phyloP scores from a whole-genome alignment of 2,797 vertebrate species.

The Eutrigla gurnardus region DNA sequence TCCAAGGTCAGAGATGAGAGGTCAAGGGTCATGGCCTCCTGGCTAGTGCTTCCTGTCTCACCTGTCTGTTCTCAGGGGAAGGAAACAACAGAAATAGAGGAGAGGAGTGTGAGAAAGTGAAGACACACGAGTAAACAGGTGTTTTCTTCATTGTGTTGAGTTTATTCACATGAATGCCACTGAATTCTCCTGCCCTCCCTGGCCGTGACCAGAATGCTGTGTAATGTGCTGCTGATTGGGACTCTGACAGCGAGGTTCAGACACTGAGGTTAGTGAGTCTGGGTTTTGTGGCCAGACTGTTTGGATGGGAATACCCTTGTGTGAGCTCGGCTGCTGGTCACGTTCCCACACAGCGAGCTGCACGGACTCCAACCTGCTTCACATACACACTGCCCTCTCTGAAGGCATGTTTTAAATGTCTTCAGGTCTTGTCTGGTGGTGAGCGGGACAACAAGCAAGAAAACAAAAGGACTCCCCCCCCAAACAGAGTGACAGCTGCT shows the following conservation, averaged over 20 bases:
- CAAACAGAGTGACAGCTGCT: slow-evolving; percentile 51
- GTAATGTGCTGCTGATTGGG: slow-evolving; percentile 77
- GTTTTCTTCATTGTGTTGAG: background rate
- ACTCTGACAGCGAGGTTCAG: slow-evolving; percentile 71
- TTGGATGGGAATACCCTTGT: slow-evolving; percentile 72
- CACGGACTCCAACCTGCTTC: slow-evolving; percentile 51
- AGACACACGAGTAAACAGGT: slow-evolving; percentile 42
- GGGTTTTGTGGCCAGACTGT: slow-evolving; percentile 80
- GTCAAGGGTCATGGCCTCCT: slow-evolving; percentile 43
- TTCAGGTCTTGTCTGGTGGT: background rate
- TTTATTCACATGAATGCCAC: background rate
- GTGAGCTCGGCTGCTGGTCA: slow-evolving; percentile 66
- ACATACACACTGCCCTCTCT: slow-evolving; percentile 46
- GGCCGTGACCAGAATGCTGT: slow-evolving; percentile 70
- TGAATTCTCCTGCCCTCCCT: slow-evolving; percentile 18
- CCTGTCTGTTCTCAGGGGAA: slow-evolving; percentile 64
- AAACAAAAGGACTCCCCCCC: slow-evolving; percentile 21
- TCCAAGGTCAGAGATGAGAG: slow-evolving; percentile 63
- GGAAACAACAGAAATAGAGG: slow-evolving; percentile 48
- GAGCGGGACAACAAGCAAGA: background rate
- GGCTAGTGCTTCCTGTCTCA: slow-evolving; percentile 48
- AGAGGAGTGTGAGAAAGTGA: slow-evolving; percentile 63
- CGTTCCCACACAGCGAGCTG: slow-evolving; percentile 54
- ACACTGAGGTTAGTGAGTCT: slow-evolving; percentile 79
- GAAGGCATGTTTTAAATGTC: background rate